Conservation (phyloP, 2,113 vertebrate genomes). For the Aegotheles bennettii region DNA sequence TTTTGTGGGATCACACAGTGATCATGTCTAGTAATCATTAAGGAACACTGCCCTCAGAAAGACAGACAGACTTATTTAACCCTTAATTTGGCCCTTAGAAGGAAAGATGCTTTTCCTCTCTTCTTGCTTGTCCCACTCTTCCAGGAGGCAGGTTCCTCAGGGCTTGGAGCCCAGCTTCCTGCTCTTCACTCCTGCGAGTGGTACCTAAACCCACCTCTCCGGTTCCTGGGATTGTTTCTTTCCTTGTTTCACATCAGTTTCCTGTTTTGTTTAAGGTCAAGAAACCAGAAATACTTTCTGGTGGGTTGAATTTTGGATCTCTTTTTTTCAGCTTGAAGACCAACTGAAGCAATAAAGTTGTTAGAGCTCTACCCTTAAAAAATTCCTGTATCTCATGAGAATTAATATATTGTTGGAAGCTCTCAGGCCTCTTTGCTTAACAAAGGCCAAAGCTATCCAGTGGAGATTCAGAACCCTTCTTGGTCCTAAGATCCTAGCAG, state of each 20-base stretch:
- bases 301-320: background rate
- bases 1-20: background rate
- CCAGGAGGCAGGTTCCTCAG: background rate
- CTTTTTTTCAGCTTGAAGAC: background rate
- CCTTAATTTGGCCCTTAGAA: background rate
- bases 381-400: background rate
- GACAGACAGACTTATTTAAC: background rate
- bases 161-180: background rate
- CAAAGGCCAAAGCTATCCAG: background rate
- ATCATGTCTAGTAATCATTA: rapidly evolving
- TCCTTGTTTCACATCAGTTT: background rate
- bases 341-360: background rate
- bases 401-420: background rate
- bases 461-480: background rate
- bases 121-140: background rate
- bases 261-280: background rate
- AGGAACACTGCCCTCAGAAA: background rate
- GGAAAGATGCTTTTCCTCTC: background rate
- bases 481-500: constrained; percentile 9
- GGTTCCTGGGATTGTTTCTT: background rate
- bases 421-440: background rate
- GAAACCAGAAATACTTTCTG: background rate
- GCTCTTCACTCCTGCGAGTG: background rate
- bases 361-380: background rate
- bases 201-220: background rate